A percentile compares a stretch with the other conserved stretches of the same genome.
phyloP scores from a whole-genome alignment of 2,888 invertebrate species.

The Aspidapion aeneum region DNA sequence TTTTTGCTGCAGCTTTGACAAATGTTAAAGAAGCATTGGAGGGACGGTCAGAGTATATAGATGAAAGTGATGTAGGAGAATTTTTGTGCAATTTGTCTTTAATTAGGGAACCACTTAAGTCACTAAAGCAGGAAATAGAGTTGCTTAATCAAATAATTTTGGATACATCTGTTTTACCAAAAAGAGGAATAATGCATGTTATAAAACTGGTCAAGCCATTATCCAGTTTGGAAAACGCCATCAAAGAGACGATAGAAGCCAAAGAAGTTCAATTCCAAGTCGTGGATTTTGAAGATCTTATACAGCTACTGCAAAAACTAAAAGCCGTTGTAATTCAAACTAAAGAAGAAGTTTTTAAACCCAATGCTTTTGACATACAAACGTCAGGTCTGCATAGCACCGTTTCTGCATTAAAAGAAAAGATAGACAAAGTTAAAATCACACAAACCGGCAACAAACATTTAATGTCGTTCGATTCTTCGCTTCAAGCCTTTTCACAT shows the following conservation, averaged over 20 bases:
- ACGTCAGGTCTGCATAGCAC: constrained; percentile 20
- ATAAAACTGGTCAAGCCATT: neutral
- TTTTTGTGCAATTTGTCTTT: neutral
- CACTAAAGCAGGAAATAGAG: constrained; percentile 16
- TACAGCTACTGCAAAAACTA: neutral
- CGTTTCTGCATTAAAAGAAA: constrained; percentile 22
- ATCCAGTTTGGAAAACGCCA: neutral
- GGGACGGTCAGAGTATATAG: too few species aligned
- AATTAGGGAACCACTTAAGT: neutral
- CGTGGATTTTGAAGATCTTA: too few species aligned
- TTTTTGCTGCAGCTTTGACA: neutral
- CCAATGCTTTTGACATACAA: neutral
- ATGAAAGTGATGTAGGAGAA: neutral
- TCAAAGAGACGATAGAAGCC: neutral
- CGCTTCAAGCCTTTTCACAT: neutral
- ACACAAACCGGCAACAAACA: too few species aligned
- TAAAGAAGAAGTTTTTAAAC: neutral
- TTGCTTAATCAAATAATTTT: constrained; percentile 17
- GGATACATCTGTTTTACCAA: constrained; percentile 19
- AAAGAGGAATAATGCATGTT: constrained; percentile 29
- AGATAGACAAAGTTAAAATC: constrained; percentile 11
- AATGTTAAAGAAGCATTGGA: neutral
- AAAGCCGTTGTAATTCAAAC: neutral
- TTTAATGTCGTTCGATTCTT: too few species aligned
- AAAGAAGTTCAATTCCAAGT: neutral